Base-by-base conservation (phyloP, 2,888 invertebrate species). In the Chalcosyrphus nemorum region DNA sequence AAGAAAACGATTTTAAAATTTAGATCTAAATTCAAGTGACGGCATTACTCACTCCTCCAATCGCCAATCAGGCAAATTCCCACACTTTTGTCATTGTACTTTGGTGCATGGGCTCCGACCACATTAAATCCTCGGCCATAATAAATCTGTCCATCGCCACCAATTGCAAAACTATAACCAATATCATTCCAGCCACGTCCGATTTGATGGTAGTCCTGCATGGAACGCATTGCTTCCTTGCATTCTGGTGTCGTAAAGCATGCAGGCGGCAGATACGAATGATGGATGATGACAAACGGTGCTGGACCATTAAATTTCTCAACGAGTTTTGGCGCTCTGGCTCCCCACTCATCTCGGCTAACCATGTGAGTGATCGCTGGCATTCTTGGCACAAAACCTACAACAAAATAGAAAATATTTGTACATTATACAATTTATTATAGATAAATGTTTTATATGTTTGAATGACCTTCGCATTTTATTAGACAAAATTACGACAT, bases 11-110 rank as follows among this genome's bases (percentile, higher is more conserved):
- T 5, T 11, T 21, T 11, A 35, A 52, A 43, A 41, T 24, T n/a
- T 32, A 29, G 19, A 19, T 54, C 9, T 17, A 32, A 45, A 43
- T 15, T 1, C 11, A 47, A 15, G n/a, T 15, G 27, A 11, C 13
- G 24, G 5, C 24, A 57, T 35, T 24, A 92, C 93, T 93, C 90
- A 95, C 95, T 92, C 92, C 92, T 92, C 94, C 94, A 95, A 88
- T 95, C 94, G 7, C 95, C 95, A 80, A 95, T 95, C 9, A 95
- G 89, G 86, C 94, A 94, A 80, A 96, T 94, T 15, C 95, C 95
- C 52, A 95, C 93, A 89, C 95, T 95, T 88, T 92, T 92, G 82
- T 92, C 92, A 90, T 95, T 96, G 91, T 94, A 95, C 74, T 90
- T 91, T 2, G 94, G 93, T 0, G 96, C 94, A 89, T 96, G 96